Base-by-base conservation (phyloP, 2,888 invertebrate genomes). In the Brachyptera risi region DNA sequence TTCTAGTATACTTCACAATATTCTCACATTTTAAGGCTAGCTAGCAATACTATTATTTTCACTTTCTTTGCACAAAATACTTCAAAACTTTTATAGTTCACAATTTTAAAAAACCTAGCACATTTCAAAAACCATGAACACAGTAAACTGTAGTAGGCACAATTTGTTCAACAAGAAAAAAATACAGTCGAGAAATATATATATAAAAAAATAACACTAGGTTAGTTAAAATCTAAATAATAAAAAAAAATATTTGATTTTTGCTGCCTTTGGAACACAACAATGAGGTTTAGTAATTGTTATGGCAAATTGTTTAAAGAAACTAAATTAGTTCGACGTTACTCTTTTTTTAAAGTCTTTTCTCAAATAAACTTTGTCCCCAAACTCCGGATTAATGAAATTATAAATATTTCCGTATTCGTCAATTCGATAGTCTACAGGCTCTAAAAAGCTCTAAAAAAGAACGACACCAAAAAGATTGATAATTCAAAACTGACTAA, bases 161-260 rank as follows among this genome's bases (percentile, higher is more conserved):
- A 24, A n/a, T 47, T 23, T 31, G 5, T 5, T 31, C 11, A 31
- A 7, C 11, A 31, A 31, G 11, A 31, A n/a, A n/a, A n/a, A n/a
- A n/a, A n/a, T n/a, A n/a, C n/a, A n/a, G n/a, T n/a, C n/a, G n/a
- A n/a, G n/a, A n/a, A 31, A 11, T 31, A 23, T 24, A 47, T 24
- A 47, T 47, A 47, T 47, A 47, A 47, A 47, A 31, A 47, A 47
- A 47, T 47, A 47, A 24, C 47, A 47, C 47, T 47, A 47, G 9
- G n/a, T 47, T 47, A 47, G 47, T 24, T 11, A 21, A 47, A 47
- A 47, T 21, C 23, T 47, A 47, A 24, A 47, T 21, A 47, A 19
- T 23, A 47, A 47, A 5, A 31, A 7, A 7, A 31, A 7, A 7
- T 7, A 31, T 31, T 31, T 31, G 31, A 31, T 31, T n/a, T n/a